Base-by-base conservation (phyloP, 2,888 invertebrate species). In the Maniola hyperantus region DNA sequence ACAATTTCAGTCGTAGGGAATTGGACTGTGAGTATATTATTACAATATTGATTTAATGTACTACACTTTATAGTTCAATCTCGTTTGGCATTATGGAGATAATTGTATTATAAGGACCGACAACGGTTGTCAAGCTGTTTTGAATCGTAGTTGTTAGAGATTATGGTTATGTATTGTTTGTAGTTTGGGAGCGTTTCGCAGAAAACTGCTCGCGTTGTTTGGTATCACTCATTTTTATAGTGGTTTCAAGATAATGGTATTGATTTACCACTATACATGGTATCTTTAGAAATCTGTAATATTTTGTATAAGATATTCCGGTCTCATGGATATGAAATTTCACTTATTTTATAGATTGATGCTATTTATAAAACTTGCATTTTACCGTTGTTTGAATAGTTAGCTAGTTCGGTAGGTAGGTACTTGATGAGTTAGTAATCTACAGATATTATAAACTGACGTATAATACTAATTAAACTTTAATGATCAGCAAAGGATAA, bases 171-270 rank as follows among this genome's bases (percentile, higher is more conserved):
- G 61, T 72, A 70, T 80, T 64, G 66, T 61, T 61, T 77, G 69
- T 18, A 36, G 0, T 33, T 11, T 1, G 1, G 20, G 60, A 46
- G 58, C 53, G 72, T 75, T 72, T 87, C 81, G 84, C 84, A 85
- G 85, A 85, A 86, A 83, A 80, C 75, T 77, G 76, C 74, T 71
- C 69, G 72, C 64, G 81, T 79, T 80, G 82, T 82, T 83, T 77
- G 79, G 82, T 81, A 86, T 85, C 79, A 83, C 83, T 88, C 85
- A 87, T 87, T 91, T 89, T 91, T 90, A 87, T 87, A 84, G 89
- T 89, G 88, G 89, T 89, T 90, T 87, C 82, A 83, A 88, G 88
- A 87, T 91, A 90, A 91, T 91, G 85, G 85, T 90, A 91, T 91
- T 91, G 91, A 89, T 89, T 91, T 86, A 87, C 87, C 84, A 81